These are phyloP conservation scores for Nyleta sp. DNA, from an alignment of 2,888 invertebrate genomes.

Conservation along the genomic window DNA sequence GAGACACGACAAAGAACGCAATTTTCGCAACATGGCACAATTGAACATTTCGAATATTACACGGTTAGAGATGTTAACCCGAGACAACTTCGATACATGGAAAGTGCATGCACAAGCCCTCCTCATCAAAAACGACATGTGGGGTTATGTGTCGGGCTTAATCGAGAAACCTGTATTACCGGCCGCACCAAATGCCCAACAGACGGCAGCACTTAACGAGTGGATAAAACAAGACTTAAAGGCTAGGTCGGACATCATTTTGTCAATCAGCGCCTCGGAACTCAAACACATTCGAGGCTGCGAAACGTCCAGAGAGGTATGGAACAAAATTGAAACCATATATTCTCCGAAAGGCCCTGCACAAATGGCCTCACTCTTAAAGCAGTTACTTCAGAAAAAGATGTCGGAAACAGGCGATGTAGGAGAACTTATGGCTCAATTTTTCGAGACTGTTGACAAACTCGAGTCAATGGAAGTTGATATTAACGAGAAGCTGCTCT, in stretches of 20 bases:
- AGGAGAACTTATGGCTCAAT: background rate
- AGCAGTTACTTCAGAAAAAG: background rate
- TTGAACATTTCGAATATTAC: no score
- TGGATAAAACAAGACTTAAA: background rate
- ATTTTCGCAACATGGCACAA: no score
- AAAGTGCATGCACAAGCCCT: background rate
- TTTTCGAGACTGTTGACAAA: background rate
- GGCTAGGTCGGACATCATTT: background rate
- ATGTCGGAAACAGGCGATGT: background rate
- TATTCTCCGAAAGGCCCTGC: background rate
- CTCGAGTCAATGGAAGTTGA: background rate
- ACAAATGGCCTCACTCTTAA: background rate
- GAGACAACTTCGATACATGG: no score
- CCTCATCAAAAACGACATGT: background rate
- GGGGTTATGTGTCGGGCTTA: background rate
- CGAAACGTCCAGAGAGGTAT: background rate
- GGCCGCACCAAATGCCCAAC: background rate
- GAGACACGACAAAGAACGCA: no score
- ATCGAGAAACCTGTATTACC: background rate
- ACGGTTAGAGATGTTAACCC: no score
- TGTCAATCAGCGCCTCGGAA: background rate
- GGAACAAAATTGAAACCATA: background rate
- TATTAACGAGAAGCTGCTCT: background rate
- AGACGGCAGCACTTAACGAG: background rate
- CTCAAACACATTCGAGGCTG: background rate